Percentiles rank a stretch among this genome's conserved stretches.
Evolutionary conservation across 2,113 vertebrate genomes (phyloP).

Genomic region (Lagopus leucura): DNA sequence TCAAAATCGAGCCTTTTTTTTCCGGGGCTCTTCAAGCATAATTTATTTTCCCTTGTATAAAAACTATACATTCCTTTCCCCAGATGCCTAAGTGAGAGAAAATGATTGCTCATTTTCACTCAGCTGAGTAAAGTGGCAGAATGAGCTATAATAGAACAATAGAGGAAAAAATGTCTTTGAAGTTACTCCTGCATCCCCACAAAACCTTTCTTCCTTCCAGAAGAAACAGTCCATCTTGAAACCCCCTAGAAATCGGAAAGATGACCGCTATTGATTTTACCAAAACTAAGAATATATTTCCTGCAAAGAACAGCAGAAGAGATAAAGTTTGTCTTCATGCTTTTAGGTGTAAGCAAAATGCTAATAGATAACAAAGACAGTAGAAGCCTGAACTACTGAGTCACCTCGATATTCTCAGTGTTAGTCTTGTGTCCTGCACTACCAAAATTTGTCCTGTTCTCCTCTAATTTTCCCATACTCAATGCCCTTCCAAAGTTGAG

Average conservation of each 20-base stretch:
- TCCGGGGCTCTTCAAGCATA: not conserved
- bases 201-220: not conserved
- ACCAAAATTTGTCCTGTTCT: not conserved
- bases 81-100: not conserved
- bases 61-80: not conserved
- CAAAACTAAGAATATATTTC: conserved; percentile 6
- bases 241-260: not conserved
- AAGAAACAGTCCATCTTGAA: not conserved
- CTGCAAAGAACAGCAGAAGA: not conserved
- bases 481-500: not conserved
- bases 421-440: not conserved
- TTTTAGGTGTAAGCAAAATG: not conserved
- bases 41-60: not conserved
- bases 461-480: not conserved
- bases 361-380: not conserved
- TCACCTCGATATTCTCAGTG: not conserved
- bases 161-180: not conserved
- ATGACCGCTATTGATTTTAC: not conserved
- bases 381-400: not conserved
- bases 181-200: not conserved
- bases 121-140: not conserved
- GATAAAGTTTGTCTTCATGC: not conserved
- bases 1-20: not conserved
- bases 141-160: not conserved
- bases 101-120: not conserved